Base-by-base conservation (phyloP, 2,113 vertebrate genomes). In the Grammomys surdaster region DNA sequence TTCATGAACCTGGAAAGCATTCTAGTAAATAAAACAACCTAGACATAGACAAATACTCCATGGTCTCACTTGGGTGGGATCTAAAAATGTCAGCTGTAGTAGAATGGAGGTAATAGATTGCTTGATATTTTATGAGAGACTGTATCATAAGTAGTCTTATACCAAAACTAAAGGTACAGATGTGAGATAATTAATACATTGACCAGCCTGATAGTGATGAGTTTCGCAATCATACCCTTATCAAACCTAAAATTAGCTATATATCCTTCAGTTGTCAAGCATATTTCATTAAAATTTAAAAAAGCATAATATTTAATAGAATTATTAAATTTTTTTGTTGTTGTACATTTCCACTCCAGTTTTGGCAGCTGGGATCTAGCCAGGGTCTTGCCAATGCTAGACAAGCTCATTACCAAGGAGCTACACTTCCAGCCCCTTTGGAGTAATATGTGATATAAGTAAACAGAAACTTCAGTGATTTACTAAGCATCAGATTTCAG, bases 381-480 rank as follows among this genome's bases (percentile, higher is more conserved):
- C 22, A n/a, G 86, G 48, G 40, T 22, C 86, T 54, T 88, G 46
- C 20, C 14, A 6, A 11, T 40, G 80, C 54, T 82, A 82, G 22
- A 36, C 56, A 40, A 82, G 56, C 56, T 60, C n/a, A 40, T 82
- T 63, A 43, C 88, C 16, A 46, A 20, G 72, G 70, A 60, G n/a
- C 70, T 89, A 46, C 10, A 60, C 36, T 46, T 43, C 10, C 7
- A 13, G n/a, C 13, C 40, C 22, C 43, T 93, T 92, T 95, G 65
- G 67, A 90, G 75, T 13, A 95, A 60, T 65, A n/a, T 77, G 7
- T 90, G 43, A 89, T 92, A 43, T 85, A 91, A 91, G 51, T 78
- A 92, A 80, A 73, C n/a, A 43, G 9, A 54, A 33, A 16, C 95
- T 54, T 70, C 7, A 73, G 72, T 11, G n/a, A n/a, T 43, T 73